Base-by-base conservation (phyloP, 2,888 invertebrate species). In the Phytoseiulus persimilis region DNA sequence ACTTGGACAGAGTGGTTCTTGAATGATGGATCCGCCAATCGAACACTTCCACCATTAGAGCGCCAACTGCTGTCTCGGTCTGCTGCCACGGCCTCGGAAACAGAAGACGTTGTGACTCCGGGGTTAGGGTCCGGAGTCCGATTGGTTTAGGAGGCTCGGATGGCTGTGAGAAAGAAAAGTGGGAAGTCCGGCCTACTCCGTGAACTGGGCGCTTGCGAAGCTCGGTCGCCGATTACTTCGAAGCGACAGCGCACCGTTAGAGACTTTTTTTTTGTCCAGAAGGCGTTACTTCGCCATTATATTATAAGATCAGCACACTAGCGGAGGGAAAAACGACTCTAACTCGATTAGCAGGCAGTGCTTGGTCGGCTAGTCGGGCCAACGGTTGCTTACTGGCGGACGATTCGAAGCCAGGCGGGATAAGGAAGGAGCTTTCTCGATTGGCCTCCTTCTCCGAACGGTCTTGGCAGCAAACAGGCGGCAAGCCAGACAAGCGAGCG, bases 271-370 rank as follows among this genome's bases (percentile, higher is more conserved):
- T 28, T 65, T 39, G 65, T 65, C 65, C 65, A 65, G 32, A 87
- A 87, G 87, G 87, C 87, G 87, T 87, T 87, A 87, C 87, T 87
- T 87, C 45, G 87, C 87, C 87, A 87, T 87, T 87, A 87, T 87
- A 33, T 87, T 87, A 87, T 87, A 45, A 87, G 87, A n/a, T 32
- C 45, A 87, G 32, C 32, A 45, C 28, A 87, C 32, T n/a, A 32
- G 39, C 32, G 87, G n/a, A 33, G 32, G 84, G 84, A 32, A 84
- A 84, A 84, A 65, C 65, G 65, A 65, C 65, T 65, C 65, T 65
- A 65, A 65, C 65, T 65, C 28, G 65, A 65, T 65, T 65, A 65
- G 65, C 65, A 65, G 65, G 11, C 14, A 6, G 46, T 65, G 23
- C 11, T 23, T 65, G 28, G 23, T 18, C 9, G 39, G 39, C 39